These are phyloP conservation scores for Imbricaverruca yamaguchii DNA, from an alignment of 2,888 invertebrate genomes.

Conservation along the genomic window DNA sequence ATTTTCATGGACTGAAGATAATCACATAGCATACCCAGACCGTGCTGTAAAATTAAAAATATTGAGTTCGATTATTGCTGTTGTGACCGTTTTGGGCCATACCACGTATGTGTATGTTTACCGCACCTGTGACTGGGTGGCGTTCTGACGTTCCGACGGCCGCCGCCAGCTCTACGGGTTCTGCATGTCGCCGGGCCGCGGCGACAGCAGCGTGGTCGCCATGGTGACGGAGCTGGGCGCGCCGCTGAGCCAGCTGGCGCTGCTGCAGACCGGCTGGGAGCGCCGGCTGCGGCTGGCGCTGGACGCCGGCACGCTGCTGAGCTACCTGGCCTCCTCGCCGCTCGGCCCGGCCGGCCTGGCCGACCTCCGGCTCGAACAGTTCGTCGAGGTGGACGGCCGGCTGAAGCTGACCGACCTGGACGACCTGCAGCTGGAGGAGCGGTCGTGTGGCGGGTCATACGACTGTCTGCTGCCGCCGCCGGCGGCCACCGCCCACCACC, in stretches of 20 bases:
- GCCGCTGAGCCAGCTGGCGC: slow-evolving; percentile 24
- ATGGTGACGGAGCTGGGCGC: slow-evolving; percentile 27
- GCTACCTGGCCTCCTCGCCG: slow-evolving; percentile 16
- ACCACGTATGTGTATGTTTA: no score
- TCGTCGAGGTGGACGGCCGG: slow-evolving; percentile 17
- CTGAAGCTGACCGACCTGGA: slow-evolving; percentile 27
- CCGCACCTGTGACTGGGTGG: no score
- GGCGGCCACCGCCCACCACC: background rate
- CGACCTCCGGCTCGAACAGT: slow-evolving; percentile 25
- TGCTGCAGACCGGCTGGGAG: slow-evolving; percentile 27
- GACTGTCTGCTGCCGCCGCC: slow-evolving; percentile 21
- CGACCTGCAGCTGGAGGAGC: slow-evolving; percentile 24
- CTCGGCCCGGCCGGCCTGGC: slow-evolving; percentile 22
- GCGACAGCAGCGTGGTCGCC: slow-evolving; percentile 22
- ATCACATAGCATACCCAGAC: no score
- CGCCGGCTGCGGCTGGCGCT: slow-evolving; percentile 17
- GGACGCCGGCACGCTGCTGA: slow-evolving; percentile 22
- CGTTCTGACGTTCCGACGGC: no score
- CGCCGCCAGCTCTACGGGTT: background rate
- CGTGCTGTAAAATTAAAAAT: no score
- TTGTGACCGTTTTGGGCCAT: no score
- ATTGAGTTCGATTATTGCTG: no score
- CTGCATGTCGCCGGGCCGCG: slow-evolving; percentile 19
- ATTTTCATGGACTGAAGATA: no score
- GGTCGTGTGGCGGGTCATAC: background rate